Evolutionary conservation across 2,113 vertebrate species (phyloP), one percentile per base, ranked within the genome.

Genomic region (Girardinichthys multiradiatus): DNA sequence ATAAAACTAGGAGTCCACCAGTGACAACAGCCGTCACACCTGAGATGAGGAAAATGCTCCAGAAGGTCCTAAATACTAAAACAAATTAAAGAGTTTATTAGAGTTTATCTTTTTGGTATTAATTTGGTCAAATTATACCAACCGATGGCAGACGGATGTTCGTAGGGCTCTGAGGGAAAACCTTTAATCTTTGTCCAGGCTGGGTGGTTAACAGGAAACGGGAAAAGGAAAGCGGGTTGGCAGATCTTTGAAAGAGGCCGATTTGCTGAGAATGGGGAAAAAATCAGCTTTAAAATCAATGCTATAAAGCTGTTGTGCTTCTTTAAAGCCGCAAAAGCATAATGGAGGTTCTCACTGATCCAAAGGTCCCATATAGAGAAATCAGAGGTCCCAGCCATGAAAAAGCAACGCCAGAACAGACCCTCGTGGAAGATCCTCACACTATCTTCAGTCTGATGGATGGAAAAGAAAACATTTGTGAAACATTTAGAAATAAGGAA

Each of bases 61-160:
- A 89, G 81, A 87, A 87, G 4, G 85, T 87, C 70, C 83, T 84
- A 6, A 81, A 87, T 26, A 86, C 89, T 87, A 71, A 63, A 13
- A 39, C 1, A 24, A 2, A 51, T 4, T 1, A 42, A 4, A 6
- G 19, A 14, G 27, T 4, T 24, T 9, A 24, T 35, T 15, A 60
- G 8, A 61, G 19, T 15, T 11, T 33, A 24, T 12, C 21, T 28
- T 28, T 2, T 21, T 14, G 3, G 7, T 7, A 24, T 8, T 10
- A 27, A 67, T 26, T 30, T 15, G 13, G 19, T 2, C 3, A 26
- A 19, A 57, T 1, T 9, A 35, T 5, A 70, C 77, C 6, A 15
- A 88, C 88, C 84, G 7, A 86, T 83, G 39, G 82, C 75, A 3
- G 75, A 74, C 24, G 12, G 76, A n/a, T 19, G 68, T 12, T 88